phyloP scores from a whole-genome alignment of 2,113 vertebrate genomes.

The Neotoma lepida region DNA sequence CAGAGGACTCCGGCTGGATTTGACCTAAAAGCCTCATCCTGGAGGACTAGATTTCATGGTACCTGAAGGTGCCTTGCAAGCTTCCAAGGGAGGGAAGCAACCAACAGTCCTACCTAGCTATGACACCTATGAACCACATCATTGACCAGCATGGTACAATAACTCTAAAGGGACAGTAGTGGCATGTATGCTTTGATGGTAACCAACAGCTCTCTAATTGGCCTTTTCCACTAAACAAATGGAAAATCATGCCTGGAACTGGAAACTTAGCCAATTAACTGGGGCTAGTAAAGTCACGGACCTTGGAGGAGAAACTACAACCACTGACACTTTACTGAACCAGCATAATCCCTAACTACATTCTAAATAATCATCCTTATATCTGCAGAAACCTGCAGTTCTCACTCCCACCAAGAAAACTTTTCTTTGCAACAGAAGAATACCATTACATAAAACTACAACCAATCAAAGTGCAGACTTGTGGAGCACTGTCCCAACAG shows the following conservation, averaged over 20 bases:
- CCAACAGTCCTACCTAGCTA: not conserved
- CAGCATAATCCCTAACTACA: not conserved
- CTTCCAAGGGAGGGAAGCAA: not conserved
- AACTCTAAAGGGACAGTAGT: not conserved
- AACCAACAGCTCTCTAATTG: not conserved
- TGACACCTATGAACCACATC: not conserved
- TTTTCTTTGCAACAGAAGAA: not conserved
- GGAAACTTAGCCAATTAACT: not conserved
- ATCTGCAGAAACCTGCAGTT: not conserved
- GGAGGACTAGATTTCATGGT: not conserved
- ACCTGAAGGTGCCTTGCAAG: not conserved
- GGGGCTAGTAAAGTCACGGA: not conserved
- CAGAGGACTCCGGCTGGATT: not conserved
- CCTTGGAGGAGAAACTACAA: not conserved
- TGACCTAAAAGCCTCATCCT: not conserved
- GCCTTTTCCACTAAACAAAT: not conserved
- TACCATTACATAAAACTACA: not conserved
- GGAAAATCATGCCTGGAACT: not conserved
- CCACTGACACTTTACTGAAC: not conserved
- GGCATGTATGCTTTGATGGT: not conserved
- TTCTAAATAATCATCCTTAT: not conserved
- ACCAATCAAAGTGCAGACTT: not conserved
- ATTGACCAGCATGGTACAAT: not conserved
- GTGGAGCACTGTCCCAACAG: not conserved
- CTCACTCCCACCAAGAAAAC: not conserved